Percentiles rank a stretch among this genome's conserved stretches.
Evolutionary conservation across 2,888 invertebrate species (phyloP).

Genomic region (Cheilosia grossa): DNA sequence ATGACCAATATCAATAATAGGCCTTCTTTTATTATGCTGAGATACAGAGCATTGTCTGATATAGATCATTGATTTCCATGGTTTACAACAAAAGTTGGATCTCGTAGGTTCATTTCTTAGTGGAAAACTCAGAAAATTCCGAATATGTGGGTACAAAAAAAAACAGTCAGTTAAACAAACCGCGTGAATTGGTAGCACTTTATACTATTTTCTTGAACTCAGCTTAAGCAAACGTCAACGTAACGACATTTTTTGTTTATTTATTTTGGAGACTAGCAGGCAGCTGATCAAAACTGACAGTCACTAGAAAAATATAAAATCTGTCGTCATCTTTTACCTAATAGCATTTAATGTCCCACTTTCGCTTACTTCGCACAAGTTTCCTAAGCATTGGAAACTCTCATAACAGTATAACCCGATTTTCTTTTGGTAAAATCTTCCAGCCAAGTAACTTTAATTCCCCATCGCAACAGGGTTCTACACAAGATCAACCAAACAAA

Average conservation of each 20-base stretch:
- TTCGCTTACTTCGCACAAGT: constrained; percentile 39
- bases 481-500: not conserved
- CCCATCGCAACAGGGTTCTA: not conserved
- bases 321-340: constrained; percentile 39
- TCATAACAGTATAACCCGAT: not conserved
- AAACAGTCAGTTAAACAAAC: too few species aligned
- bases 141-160: too few species aligned
- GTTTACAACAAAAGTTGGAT: too few species aligned
- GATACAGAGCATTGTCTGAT: too few species aligned
- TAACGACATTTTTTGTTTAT: not conserved
- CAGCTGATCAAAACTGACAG: constrained; percentile 37
- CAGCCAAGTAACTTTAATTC: not conserved
- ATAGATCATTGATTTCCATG: too few species aligned
- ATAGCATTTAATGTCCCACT: constrained; percentile 43
- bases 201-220: not conserved
- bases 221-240: not conserved
- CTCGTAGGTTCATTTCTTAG: too few species aligned
- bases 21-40: too few species aligned
- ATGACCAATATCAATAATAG: too few species aligned
- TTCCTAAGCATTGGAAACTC: constrained; percentile 29
- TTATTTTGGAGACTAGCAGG: not conserved
- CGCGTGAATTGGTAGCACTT: not conserved
- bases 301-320: not conserved
- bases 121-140: too few species aligned
- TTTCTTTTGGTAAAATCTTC: not conserved